These are phyloP conservation scores for Rotaria sp. DNA, from an alignment of 2,888 invertebrate species.

Conservation along the genomic window DNA sequence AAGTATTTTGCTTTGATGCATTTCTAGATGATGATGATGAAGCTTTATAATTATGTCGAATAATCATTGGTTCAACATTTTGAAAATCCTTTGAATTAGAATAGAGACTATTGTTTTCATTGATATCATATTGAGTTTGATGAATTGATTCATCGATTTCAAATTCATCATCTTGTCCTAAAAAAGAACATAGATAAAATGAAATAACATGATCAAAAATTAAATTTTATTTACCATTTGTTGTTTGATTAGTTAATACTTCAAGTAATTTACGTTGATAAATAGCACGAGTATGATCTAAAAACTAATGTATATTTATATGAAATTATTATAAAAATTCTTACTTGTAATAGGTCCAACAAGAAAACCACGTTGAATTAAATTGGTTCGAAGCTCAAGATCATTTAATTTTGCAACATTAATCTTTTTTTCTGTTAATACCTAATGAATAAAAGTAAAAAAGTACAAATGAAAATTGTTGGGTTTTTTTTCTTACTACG, in stretches of 20 bases:
- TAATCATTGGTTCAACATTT: background rate
- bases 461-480: too few relatives aligned
- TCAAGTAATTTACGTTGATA: slow-evolving; percentile 20
- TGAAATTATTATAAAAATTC: background rate
- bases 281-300: background rate
- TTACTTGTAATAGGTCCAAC: slow-evolving; percentile 18
- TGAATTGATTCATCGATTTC: background rate
- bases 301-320: background rate
- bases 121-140: background rate
- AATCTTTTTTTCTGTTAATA: background rate
- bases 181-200: background rate
- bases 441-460: background rate
- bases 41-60: background rate
- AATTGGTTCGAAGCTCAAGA: background rate
- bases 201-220: background rate
- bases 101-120: background rate
- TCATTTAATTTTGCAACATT: slow-evolving; percentile 2
- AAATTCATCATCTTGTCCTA: background rate
- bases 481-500: background rate
- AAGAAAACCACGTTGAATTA: background rate
- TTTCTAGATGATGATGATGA: background rate
- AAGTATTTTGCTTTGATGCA: background rate
- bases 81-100: background rate
- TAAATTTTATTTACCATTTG: background rate
- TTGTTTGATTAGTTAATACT: background rate